Evolutionary conservation across 1,140 invertebrate species (phyloP).

Genomic region (Cotesia glomerata): DNA sequence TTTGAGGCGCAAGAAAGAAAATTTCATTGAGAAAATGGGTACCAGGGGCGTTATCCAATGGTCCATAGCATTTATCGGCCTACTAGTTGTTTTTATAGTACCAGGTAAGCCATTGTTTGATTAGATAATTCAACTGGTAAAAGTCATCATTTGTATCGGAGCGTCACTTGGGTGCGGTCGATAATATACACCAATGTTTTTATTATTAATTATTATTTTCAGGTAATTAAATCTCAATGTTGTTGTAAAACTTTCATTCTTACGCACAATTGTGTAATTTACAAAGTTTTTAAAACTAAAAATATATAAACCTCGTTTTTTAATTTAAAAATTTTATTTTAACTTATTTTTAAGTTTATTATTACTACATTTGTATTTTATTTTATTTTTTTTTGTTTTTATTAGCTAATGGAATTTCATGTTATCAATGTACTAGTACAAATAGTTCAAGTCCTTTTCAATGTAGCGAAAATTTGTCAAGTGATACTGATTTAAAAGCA

Average conservation of each 20-base stretch:
- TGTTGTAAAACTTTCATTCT: too few relatives aligned
- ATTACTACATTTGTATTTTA: conserved; percentile 25
- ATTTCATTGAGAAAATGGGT: conserved; percentile 30
- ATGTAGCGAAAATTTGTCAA: conserved; percentile 85
- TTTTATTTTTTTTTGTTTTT: conserved; percentile 40
- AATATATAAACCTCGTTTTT: too few relatives aligned
- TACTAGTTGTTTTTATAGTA: conserved; percentile 29
- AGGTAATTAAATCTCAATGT: too few relatives aligned
- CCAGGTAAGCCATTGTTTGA: conserved; percentile 35
- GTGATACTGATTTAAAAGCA: conserved; percentile 72
- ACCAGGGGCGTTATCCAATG: background rate
- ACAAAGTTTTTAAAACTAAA: too few relatives aligned
- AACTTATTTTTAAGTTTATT: background rate
- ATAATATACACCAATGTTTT: conserved; percentile 9
- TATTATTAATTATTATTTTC: background rate
- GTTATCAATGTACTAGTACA: conserved; percentile 89
- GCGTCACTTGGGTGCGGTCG: conserved; percentile 27
- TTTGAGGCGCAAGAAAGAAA: background rate
- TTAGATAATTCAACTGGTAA: background rate
- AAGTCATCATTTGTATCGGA: background rate
- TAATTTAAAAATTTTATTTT: too few relatives aligned
- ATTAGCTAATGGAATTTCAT: conserved; percentile 74
- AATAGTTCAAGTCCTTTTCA: conserved; percentile 79
- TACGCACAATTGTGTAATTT: too few relatives aligned
- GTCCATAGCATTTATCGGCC: conserved; percentile 22